Base-by-base conservation (phyloP, 92 coral and sea anemone species). In the Scolanthus callimorphus region DNA sequence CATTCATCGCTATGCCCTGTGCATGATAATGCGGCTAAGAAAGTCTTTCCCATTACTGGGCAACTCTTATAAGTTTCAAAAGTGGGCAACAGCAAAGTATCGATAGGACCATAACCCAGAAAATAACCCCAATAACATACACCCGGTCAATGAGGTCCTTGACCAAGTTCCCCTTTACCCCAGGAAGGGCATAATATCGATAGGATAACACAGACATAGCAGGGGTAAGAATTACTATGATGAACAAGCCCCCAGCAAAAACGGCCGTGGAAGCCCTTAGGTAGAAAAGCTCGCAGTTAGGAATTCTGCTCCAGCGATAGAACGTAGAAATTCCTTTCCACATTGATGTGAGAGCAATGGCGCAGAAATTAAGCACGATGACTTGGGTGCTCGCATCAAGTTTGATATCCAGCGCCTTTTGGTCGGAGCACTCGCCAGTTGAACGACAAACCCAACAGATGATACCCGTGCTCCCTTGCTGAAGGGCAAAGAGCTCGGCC, bases 271-370 rank as follows among this genome's bases (percentile, higher is more conserved):
- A 68, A 2, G 97, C 97, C 11, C 97, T 82, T 25, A 88, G 68
- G 48, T 73, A 73, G 64, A 91, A 91, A 19, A 74, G 75, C 26
- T 88, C 96, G 44, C 74, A 88, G 31, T 69, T 39, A 17, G 70
- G 77, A 29, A 88, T 71, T 55, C 89, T 77, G 39, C 94, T 84
- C 95, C 96, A 89, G 23, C 99, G 73, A 39, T 89, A 94, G 61
- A 94, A 94, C 29, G 94, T 90, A 9, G 96, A 88, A 37, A 91
- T 83, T 4, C 97, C 97, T 34, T 91, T 91, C 97, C 97, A 91
- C 34, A 85, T 62, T 15, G 97, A 81, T n/a, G 97, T 91, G 53
- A 88, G 60, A 15, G 78, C 77, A 29, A 91, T 81, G 17, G 97
- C 97, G 29, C 74, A 63, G 11, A 88, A 62, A 57, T 83, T 81